Percentiles rank a stretch among this genome's conserved stretches.
Conservation (phyloP, 2,888 invertebrate species). For the Nomada fucata region DNA sequence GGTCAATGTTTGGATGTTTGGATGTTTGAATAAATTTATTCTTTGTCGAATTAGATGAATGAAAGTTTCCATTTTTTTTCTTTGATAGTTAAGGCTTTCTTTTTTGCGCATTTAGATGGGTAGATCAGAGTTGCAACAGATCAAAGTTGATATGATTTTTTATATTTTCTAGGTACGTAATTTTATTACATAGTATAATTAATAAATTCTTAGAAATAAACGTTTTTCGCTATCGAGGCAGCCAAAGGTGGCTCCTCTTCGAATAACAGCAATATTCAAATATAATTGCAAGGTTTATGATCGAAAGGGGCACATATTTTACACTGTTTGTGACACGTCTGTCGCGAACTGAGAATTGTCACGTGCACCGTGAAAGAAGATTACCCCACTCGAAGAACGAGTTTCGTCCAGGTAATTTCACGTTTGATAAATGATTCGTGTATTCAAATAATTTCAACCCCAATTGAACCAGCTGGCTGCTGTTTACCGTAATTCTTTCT, state of each 20-base stretch:
- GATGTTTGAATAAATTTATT: background rate
- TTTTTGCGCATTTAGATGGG: too few relatives aligned
- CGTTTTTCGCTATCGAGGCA: too few relatives aligned
- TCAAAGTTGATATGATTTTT: too few relatives aligned
- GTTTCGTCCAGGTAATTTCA: constrained; percentile 74
- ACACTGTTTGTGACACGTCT: constrained; percentile 37
- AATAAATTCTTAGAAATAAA: too few relatives aligned
- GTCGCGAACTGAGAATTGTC: constrained; percentile 53
- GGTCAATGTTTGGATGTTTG: too few relatives aligned
- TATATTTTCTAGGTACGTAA: too few relatives aligned
- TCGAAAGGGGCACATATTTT: constrained; percentile 24
- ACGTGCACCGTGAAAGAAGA: constrained; percentile 58
- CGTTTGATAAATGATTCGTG: constrained; percentile 78
- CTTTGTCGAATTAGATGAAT: background rate
- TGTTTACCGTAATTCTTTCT: constrained; percentile 44
- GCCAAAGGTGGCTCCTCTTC: background rate
- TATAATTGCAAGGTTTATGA: background rate
- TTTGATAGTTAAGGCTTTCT: too few relatives aligned
- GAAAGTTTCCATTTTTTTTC: background rate
- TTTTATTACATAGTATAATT: too few relatives aligned
- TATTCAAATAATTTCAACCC: constrained; percentile 82
- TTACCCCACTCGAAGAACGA: constrained; percentile 76
- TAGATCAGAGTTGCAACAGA: too few relatives aligned
- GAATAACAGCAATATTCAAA: background rate
- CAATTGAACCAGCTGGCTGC: constrained; percentile 76